Conservation (phyloP, 2,888 invertebrate species). For the Unio delphinus region DNA sequence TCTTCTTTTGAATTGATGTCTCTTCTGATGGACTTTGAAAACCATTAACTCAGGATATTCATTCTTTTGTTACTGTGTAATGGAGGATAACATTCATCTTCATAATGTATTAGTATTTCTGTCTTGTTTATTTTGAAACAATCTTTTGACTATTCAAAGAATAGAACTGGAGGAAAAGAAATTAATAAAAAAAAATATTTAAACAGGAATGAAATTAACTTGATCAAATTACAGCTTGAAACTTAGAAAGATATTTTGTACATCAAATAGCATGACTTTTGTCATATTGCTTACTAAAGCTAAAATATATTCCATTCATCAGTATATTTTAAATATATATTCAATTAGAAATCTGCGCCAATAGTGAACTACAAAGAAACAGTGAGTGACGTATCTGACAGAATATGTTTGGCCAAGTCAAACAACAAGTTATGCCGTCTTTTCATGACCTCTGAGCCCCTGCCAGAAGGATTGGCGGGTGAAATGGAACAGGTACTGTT, state of each 20-base stretch:
- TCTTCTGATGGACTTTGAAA: not conserved
- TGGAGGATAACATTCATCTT: no score
- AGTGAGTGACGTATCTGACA: conserved; percentile 91
- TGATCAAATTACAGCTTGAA: no score
- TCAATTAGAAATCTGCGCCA: conserved; percentile 93
- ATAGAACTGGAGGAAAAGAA: not conserved
- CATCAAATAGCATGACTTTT: not conserved
- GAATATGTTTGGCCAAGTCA: conserved; percentile 97
- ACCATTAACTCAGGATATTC: not conserved
- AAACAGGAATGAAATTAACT: no score
- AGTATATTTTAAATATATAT: not conserved
- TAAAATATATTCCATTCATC: not conserved
- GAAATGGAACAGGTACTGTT: conserved; percentile 89
- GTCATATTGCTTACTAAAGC: not conserved
- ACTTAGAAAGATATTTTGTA: no score
- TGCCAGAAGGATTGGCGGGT: conserved; percentile 97
- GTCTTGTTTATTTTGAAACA: no score
- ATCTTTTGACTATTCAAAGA: no score
- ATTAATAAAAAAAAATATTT: no score
- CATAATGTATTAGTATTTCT: no score
- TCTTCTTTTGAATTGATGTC: not conserved
- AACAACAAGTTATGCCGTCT: conserved; percentile 99
- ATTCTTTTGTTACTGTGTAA: no score
- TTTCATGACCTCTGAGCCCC: conserved; percentile 93
- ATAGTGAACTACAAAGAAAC: conserved; percentile 93